Conservation (phyloP, 2,113 vertebrate species). For the Hemichromis elongatus region DNA sequence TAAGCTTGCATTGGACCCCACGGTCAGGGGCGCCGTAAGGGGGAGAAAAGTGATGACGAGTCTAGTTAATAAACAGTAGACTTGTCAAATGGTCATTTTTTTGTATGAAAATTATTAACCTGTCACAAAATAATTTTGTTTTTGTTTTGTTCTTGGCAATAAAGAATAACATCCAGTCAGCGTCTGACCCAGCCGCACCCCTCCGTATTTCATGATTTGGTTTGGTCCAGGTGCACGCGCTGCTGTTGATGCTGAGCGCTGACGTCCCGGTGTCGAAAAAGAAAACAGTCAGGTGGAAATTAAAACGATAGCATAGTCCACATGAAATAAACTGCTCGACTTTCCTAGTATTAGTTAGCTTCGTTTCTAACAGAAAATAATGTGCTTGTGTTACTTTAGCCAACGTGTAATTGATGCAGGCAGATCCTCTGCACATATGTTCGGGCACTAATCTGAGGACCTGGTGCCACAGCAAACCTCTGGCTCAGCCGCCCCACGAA, state of each 20-base stretch:
- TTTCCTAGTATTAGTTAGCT: background rate
- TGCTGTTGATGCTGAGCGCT: background rate
- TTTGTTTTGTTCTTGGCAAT: background rate
- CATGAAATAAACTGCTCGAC: background rate
- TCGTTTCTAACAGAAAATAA: background rate
- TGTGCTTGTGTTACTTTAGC: background rate
- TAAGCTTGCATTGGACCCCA: background rate
- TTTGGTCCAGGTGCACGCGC: background rate
- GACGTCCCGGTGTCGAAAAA: background rate
- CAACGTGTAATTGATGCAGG: background rate
- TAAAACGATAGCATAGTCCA: background rate
- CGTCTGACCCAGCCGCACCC: background rate
- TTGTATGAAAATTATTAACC: background rate
- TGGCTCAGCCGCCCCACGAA: background rate
- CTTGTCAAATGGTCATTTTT: background rate
- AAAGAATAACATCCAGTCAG: background rate
- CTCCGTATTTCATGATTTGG: background rate
- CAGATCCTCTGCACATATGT: background rate
- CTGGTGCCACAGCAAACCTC: background rate
- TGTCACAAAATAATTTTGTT: background rate
- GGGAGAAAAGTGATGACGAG: background rate
- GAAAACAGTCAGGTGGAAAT: background rate
- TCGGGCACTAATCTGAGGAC: background rate
- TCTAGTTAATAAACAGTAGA: background rate
- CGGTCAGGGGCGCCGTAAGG: background rate